phyloP scores from a whole-genome alignment of 2,113 vertebrate species.

The Saccopteryx leptura region DNA sequence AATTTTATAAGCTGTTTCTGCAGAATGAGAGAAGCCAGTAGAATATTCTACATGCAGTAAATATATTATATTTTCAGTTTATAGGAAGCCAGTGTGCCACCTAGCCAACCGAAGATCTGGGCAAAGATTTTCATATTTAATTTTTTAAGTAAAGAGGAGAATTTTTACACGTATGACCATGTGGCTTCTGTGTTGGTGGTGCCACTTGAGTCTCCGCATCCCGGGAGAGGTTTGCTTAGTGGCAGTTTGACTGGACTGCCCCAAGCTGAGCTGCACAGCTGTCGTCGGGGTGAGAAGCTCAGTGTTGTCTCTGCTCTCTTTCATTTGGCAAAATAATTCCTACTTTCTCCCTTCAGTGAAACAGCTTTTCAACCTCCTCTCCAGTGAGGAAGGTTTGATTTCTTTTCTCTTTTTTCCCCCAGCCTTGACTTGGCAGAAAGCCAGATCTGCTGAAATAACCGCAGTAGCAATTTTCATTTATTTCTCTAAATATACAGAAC shows the following conservation, averaged over 20 bases:
- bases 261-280: neutral
- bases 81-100: neutral
- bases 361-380: neutral
- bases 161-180: too few relatives aligned
- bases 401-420: neutral
- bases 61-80: neutral
- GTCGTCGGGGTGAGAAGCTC: neutral
- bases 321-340: neutral
- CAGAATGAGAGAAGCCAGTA: neutral
- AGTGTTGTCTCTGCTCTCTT: neutral
- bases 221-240: neutral
- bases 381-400: conserved; percentile 5
- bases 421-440: conserved; percentile 35
- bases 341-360: neutral
- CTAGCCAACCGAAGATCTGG: neutral
- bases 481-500: conserved; percentile 17
- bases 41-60: neutral
- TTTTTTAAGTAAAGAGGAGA: neutral
- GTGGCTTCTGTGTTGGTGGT: neutral
- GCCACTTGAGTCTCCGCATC: neutral
- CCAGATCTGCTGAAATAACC: conserved; percentile 33
- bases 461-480: neutral
- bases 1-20: conserved; percentile 1
- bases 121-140: neutral
- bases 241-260: neutral